Evolutionary conservation across 2,888 invertebrate species (phyloP).

Genomic region (Syritta pipiens): DNA sequence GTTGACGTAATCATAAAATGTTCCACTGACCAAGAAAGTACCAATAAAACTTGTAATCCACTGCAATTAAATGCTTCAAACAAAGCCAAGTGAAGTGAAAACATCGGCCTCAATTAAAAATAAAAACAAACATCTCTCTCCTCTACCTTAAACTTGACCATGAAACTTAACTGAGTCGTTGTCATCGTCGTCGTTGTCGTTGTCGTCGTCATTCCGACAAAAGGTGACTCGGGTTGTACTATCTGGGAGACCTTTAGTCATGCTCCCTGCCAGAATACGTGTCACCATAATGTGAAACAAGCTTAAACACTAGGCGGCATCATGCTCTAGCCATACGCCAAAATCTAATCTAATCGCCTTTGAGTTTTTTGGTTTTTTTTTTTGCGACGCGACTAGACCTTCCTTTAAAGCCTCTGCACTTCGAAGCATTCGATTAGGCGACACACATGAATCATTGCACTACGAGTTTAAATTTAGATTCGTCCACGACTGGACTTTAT

Average conservation of each 20-base stretch:
- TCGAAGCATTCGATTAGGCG: constrained; percentile 9
- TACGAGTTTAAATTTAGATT: constrained; percentile 13
- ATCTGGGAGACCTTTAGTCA: background rate
- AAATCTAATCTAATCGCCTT: too few species aligned
- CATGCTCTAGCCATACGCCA: background rate
- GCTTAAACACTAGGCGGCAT: background rate
- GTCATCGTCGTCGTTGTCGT: too few species aligned
- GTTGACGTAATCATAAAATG: too few species aligned
- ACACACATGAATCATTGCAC: constrained; percentile 26
- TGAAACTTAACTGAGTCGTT: too few species aligned
- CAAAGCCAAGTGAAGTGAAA: too few species aligned
- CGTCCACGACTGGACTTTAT: background rate
- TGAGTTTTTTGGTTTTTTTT: background rate
- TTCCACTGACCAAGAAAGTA: too few species aligned
- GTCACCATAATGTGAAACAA: too few species aligned
- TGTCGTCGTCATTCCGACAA: too few species aligned
- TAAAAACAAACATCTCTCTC: too few species aligned
- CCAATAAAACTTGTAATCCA: background rate
- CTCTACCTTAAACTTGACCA: background rate
- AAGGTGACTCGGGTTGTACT: too few species aligned
- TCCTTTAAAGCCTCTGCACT: constrained; percentile 6
- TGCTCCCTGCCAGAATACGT: background rate
- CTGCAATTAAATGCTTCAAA: background rate
- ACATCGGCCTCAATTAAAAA: too few species aligned
- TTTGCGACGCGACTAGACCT: background rate